Evolutionary conservation across 2,113 vertebrate species (phyloP).

Genomic region (Otus sunia): DNA sequence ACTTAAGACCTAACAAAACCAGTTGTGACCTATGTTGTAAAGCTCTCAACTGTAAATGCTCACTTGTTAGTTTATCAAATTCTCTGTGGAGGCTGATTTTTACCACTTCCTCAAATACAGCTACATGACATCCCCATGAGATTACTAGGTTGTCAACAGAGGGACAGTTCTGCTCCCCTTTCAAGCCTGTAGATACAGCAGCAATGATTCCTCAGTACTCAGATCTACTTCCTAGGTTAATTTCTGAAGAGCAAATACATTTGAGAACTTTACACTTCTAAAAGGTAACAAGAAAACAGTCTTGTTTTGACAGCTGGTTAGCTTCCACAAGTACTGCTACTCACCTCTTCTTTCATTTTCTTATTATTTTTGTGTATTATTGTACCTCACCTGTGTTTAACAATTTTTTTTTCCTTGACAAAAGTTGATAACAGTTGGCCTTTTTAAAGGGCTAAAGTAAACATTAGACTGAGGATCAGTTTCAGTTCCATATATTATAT

Average conservation of each 20-base stretch:
- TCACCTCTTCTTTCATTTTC: neutral
- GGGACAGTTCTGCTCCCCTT: neutral
- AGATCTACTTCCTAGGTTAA: neutral
- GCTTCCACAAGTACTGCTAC: neutral
- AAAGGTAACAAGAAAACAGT: neutral
- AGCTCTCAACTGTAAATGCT: conserved; percentile 16
- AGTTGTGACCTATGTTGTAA: neutral
- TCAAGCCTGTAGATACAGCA: neutral
- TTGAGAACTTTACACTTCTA: conserved; percentile 15
- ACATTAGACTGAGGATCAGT: neutral
- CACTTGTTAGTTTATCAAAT: neutral
- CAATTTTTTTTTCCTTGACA: neutral
- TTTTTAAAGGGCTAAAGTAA: neutral
- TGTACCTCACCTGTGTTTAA: neutral
- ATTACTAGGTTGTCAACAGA: neutral
- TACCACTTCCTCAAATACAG: neutral
- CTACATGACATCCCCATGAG: neutral
- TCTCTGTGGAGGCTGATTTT: neutral
- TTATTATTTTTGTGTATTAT: neutral
- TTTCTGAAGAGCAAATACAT: neutral
- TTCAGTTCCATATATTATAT: neutral
- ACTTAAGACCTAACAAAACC: neutral
- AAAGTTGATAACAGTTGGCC: neutral
- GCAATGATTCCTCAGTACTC: neutral
- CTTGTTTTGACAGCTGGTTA: neutral